Conservation (phyloP, 2,797 vertebrate genomes). For the Poliocrania exsul region DNA sequence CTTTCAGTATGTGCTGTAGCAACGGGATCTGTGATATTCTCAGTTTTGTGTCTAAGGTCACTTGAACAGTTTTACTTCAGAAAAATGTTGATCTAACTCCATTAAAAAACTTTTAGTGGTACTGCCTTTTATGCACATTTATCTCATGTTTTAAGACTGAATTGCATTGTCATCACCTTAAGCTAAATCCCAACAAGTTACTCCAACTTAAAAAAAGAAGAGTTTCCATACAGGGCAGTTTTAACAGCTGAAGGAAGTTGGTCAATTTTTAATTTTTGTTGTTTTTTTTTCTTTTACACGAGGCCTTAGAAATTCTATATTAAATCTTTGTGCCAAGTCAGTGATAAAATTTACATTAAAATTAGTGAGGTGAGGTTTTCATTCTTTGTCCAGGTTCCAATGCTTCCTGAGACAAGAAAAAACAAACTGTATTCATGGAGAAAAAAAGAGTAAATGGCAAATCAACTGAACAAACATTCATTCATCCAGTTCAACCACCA, state of each 20-base stretch:
- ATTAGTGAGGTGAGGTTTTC: neutral
- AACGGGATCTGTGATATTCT: neutral
- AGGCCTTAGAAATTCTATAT: neutral
- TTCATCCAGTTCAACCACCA: neutral
- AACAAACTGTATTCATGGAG: neutral
- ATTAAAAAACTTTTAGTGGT: neutral
- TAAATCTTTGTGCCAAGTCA: neutral
- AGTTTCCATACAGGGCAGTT: neutral
- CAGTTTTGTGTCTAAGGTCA: neutral
- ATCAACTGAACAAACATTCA: neutral
- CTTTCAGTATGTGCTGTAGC: neutral
- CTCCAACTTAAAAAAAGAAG: neutral
- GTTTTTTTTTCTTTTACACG: neutral
- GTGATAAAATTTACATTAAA: neutral
- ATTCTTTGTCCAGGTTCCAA: neutral
- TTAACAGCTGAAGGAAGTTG: neutral
- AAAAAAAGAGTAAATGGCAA: neutral
- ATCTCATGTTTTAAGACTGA: neutral
- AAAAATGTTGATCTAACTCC: neutral
- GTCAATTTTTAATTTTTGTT: neutral
- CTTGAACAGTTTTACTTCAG: neutral
- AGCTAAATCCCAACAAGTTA: neutral
- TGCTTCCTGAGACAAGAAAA: neutral
- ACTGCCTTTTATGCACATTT: neutral
- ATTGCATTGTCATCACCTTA: neutral